phyloP scores from a whole-genome alignment of 1,140 invertebrate genomes.

The Daktulosphaira vitifoliae region DNA sequence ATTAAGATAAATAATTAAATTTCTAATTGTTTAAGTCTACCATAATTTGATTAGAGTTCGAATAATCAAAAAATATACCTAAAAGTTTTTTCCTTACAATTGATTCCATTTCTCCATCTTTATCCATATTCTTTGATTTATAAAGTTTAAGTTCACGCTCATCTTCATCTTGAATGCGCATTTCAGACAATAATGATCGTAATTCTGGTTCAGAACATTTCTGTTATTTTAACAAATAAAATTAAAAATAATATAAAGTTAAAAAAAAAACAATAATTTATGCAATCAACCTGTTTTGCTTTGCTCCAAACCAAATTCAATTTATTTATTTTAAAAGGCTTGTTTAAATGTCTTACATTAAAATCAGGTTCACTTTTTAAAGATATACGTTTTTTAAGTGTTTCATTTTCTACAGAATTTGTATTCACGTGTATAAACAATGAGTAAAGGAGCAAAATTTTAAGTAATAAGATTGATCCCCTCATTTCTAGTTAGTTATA shows the following conservation, averaged over 20 bases:
- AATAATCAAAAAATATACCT: slow-evolving; percentile 47
- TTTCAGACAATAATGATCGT: slow-evolving; percentile 74
- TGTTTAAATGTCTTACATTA: slow-evolving; percentile 53
- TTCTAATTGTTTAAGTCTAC: not conserved
- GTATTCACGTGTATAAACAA: slow-evolving; percentile 35
- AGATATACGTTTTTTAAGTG: slow-evolving; percentile 18
- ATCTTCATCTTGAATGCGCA: slow-evolving; percentile 87
- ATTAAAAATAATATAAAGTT: not conserved
- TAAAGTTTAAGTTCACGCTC: slow-evolving; percentile 74
- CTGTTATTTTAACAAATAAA: slow-evolving; percentile 47
- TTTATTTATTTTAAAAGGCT: slow-evolving; percentile 76
- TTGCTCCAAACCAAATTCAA: slow-evolving; percentile 75
- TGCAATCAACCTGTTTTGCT: slow-evolving; percentile 64
- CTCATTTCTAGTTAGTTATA: too few species aligned
- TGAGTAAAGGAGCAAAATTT: too few species aligned
- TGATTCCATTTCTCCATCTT: slow-evolving; percentile 76
- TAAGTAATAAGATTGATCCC: too few species aligned
- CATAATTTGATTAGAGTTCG: too few species aligned
- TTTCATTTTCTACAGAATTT: slow-evolving; percentile 32
- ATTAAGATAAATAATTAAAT: not conserved
- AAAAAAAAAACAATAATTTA: slow-evolving; percentile 35
- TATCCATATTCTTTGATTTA: slow-evolving; percentile 66
- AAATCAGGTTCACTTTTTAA: slow-evolving; percentile 37
- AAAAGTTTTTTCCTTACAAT: slow-evolving; percentile 69
- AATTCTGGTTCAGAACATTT: slow-evolving; percentile 72